Percentiles rank a stretch among this genome's conserved stretches.
phyloP scores from a whole-genome alignment of 2,888 invertebrate species.

The Mesorhabditis spiculigera region DNA sequence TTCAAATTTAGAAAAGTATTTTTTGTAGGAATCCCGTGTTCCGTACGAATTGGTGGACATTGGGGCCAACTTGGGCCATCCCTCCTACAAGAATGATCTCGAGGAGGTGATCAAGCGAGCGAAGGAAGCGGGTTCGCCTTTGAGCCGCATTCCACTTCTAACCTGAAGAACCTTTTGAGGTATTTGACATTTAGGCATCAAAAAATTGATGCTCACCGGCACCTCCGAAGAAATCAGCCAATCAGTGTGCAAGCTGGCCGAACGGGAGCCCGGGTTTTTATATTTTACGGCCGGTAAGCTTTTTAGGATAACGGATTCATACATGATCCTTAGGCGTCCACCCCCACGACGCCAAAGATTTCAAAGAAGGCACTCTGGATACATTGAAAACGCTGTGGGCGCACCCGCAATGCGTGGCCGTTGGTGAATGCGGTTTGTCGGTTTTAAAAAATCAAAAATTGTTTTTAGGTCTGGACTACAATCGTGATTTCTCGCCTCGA shows the following conservation, averaged over 20 bases:
- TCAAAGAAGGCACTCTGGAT: slow-evolving; percentile 24
- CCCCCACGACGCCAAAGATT: slow-evolving; percentile 55
- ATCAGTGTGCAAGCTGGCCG: slow-evolving; percentile 34
- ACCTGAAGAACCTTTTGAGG: not conserved
- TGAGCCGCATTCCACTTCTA: not conserved
- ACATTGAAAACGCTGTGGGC: slow-evolving; percentile 37
- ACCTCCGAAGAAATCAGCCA: slow-evolving; percentile 41
- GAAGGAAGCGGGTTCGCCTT: slow-evolving; percentile 39
- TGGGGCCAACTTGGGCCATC: slow-evolving; percentile 53
- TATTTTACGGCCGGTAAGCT: slow-evolving; percentile 51
- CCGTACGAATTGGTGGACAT: slow-evolving; percentile 51
- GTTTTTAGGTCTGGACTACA: slow-evolving; percentile 75
- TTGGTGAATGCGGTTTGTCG: slow-evolving; percentile 79
- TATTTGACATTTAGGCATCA: slow-evolving; percentile 27
- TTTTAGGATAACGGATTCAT: slow-evolving; percentile 6
- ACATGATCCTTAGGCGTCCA: slow-evolving; percentile 40
- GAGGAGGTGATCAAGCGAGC: slow-evolving; percentile 43
- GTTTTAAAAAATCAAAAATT: not conserved
- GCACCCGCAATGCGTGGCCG: slow-evolving; percentile 84
- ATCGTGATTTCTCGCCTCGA: slow-evolving; percentile 86
- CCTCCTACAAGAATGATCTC: slow-evolving; percentile 41
- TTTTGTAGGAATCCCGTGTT: not conserved
- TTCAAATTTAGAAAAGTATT: no score
- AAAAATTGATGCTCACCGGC: slow-evolving; percentile 54
- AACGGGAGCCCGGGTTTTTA: slow-evolving; percentile 41